Evolutionary conservation across 2,888 invertebrate genomes (phyloP), one percentile per base, ranked within the genome.

Genomic region (Marasmarcha lunaedactyla): DNA sequence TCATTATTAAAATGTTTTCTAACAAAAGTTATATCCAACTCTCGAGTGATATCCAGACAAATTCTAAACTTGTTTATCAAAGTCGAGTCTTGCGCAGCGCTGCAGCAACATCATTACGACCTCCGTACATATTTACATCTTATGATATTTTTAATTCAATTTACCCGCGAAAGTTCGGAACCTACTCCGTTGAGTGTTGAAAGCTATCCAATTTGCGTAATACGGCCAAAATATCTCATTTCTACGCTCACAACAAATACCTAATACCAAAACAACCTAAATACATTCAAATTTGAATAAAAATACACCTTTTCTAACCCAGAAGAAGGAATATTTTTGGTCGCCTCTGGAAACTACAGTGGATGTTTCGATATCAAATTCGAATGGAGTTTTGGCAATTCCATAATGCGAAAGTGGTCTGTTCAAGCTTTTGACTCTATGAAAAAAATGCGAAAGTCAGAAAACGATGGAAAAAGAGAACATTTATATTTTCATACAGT

Each of bases 201-300:
- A 83, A 83, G 83, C 83, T 81, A 83, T 83, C 83, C 83, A 83
- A 83, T 83, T 83, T 83, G 81, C 81, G 79, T 83, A 83, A 83
- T 83, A 83, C 83, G 81, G 71, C 78, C 83, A 79, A 83, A 83
- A 83, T 83, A 83, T 83, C 83, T 83, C 81, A 83, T 83, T 83
- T 83, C 83, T 83, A 77, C 81, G 78, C 76, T 79, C 69, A 72
- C 72, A 74, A 68, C 58, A 55, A 50, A 55, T 50, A 44, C 49
- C 43, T 50, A 47, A 47, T 43, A 38, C 46, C 44, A 48, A 57
- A 65, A 64, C 42, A 59, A 48, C 55, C 45, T 55, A 66, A 58
- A 49, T 46, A 44, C 46, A 45, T 41, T 37, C 14, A 14, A 38
- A 12, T 1, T n/a, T 15, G 15, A 39, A 30, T 3, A 36, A 47